phyloP scores from a whole-genome alignment of 2,797 vertebrate species.

The Steatocranus sp. region DNA sequence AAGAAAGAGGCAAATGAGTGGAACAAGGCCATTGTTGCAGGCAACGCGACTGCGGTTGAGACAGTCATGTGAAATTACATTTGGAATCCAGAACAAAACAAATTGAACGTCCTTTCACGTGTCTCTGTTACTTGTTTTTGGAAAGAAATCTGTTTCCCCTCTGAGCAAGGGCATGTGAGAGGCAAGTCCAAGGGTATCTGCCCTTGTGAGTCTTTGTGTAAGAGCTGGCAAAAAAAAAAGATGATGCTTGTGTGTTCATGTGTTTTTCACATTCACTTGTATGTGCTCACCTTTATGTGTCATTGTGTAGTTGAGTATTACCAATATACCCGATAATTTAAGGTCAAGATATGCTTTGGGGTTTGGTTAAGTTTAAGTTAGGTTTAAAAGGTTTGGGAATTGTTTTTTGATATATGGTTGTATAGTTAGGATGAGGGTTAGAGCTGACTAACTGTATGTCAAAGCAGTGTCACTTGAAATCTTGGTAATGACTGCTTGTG shows the following conservation, averaged over 20 bases:
- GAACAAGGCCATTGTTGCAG: slow-evolving; percentile 44
- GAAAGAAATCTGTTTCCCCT: not conserved
- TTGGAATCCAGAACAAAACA: slow-evolving; percentile 18
- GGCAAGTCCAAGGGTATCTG: not conserved
- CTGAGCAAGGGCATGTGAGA: not conserved
- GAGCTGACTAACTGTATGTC: not conserved
- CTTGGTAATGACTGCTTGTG: not conserved
- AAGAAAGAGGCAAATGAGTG: slow-evolving; percentile 40
- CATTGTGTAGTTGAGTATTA: not conserved
- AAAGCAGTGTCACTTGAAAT: not conserved
- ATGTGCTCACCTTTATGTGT: not conserved
- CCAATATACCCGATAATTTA: not conserved
- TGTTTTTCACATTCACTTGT: not conserved
- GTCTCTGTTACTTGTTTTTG: slow-evolving; percentile 1
- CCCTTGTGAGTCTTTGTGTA: slow-evolving; percentile 3
- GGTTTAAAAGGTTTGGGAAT: not conserved
- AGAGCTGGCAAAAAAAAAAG: not conserved
- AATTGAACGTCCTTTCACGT: slow-evolving; percentile 29
- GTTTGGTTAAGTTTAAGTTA: not conserved
- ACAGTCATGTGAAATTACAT: slow-evolving; percentile 23
- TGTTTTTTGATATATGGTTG: not conserved
- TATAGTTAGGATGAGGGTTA: not conserved
- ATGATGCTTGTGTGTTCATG: not conserved
- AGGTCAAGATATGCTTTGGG: not conserved
- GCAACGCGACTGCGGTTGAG: slow-evolving; percentile 16